phyloP scores from a whole-genome alignment of 2,797 vertebrate genomes.

The Liasis olivaceus region DNA sequence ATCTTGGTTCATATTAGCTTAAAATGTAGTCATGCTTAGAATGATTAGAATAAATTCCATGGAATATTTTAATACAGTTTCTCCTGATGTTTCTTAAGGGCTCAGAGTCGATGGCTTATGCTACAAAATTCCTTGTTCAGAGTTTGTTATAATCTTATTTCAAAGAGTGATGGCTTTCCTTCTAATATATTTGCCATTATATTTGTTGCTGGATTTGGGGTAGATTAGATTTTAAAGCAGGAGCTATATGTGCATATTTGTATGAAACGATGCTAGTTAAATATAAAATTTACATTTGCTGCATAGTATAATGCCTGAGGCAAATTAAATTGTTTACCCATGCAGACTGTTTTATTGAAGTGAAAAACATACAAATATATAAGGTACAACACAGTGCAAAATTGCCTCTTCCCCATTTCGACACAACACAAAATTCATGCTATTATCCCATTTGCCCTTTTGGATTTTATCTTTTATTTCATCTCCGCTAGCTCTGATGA shows the following conservation, averaged over 20 bases:
- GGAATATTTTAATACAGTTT: slow-evolving; percentile 57
- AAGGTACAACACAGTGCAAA: neutral
- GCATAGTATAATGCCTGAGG: slow-evolving; percentile 49
- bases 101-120: slow-evolving; percentile 50
- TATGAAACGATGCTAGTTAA: slow-evolving; percentile 52
- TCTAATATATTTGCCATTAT: slow-evolving; percentile 62
- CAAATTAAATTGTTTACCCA: slow-evolving; percentile 50
- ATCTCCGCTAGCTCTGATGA: neutral
- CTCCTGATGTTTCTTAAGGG: slow-evolving; percentile 59
- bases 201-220: slow-evolving; percentile 61
- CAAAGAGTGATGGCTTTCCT: slow-evolving; percentile 42
- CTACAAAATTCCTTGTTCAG: slow-evolving; percentile 54
- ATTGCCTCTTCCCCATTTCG: neutral
- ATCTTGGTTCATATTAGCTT: slow-evolving; percentile 44
- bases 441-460: neutral
- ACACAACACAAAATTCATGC: neutral
- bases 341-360: slow-evolving; percentile 40
- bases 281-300: slow-evolving; percentile 52
- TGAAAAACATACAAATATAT: slow-evolving; percentile 16
- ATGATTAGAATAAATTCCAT: slow-evolving; percentile 61
- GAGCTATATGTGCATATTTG: slow-evolving; percentile 30
- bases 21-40: slow-evolving; percentile 57
- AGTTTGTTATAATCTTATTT: slow-evolving; percentile 63
- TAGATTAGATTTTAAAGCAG: slow-evolving; percentile 57
- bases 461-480: neutral